Percentiles rank a stretch among this genome's conserved stretches.
These are phyloP conservation scores for Volucella zonaria DNA, from an alignment of 2,888 invertebrate genomes.

Conservation along the genomic window DNA sequence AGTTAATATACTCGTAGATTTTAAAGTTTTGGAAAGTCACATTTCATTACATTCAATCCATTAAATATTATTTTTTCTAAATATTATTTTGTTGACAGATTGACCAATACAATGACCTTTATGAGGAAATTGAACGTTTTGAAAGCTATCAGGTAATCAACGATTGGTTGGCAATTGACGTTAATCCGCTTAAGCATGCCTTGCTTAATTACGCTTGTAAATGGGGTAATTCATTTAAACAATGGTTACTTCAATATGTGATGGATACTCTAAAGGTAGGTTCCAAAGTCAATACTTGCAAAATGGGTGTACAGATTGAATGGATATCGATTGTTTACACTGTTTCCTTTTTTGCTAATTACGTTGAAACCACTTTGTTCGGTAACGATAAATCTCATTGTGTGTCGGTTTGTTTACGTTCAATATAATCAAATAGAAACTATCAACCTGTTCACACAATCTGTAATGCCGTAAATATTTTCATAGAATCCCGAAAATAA, in stretches of 20 bases:
- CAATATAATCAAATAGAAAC: constrained; percentile 52
- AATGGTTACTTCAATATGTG: constrained; percentile 92
- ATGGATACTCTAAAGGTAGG: constrained; percentile 85
- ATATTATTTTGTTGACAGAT: constrained; percentile 80
- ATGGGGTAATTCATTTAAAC: constrained; percentile 94
- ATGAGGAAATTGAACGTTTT: constrained; percentile 79
- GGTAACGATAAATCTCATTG: constrained; percentile 55
- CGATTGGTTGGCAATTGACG: constrained; percentile 91
- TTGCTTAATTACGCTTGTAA: constrained; percentile 93
- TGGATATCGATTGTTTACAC: constrained; percentile 52
- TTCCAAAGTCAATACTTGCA: constrained; percentile 42
- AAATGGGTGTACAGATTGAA: constrained; percentile 43
- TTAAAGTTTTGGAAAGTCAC: too few species aligned
- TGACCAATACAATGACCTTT: constrained; percentile 80
- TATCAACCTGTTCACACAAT: constrained; percentile 36
- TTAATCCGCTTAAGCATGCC: constrained; percentile 91
- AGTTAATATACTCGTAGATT: too few species aligned
- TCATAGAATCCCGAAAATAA: constrained; percentile 3
- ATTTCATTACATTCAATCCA: not conserved
- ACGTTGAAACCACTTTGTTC: constrained; percentile 45
- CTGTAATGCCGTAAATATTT: constrained; percentile 37
- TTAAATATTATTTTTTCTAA: not conserved
- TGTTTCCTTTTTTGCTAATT: constrained; percentile 55
- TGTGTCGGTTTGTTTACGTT: constrained; percentile 23
- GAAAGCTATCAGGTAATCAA: constrained; percentile 85